phyloP scores from a whole-genome alignment of 2,797 vertebrate species.

The Botia kubotai region DNA sequence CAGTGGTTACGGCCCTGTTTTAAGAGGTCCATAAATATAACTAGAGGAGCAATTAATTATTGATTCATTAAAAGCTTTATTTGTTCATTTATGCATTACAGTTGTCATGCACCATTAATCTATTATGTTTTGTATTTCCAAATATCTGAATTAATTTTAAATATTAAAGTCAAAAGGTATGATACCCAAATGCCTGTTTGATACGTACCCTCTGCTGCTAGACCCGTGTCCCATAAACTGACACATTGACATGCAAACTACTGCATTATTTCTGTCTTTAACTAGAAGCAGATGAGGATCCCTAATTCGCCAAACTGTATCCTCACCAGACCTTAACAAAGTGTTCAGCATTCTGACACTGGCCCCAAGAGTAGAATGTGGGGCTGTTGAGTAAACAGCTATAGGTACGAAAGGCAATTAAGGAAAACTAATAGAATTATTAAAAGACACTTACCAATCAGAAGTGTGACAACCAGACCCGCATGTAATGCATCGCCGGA shows the following conservation, averaged over 20 bases:
- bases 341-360: slow-evolving; percentile 39
- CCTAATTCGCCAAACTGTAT: neutral
- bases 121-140: neutral
- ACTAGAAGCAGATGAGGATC: neutral
- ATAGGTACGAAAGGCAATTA: slow-evolving; percentile 41
- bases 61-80: neutral
- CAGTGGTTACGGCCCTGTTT: neutral
- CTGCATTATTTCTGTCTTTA: neutral
- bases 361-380: slow-evolving; percentile 16
- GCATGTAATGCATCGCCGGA: slow-evolving; percentile 73
- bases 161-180: neutral
- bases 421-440: slow-evolving; percentile 42
- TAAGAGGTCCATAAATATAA: neutral
- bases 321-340: slow-evolving; percentile 35
- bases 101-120: neutral
- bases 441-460: slow-evolving; percentile 75
- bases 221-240: neutral
- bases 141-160: neutral
- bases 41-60: slow-evolving; percentile 9
- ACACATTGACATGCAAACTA: neutral
- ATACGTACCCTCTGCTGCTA: neutral
- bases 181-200: neutral
- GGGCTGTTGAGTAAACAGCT: slow-evolving; percentile 38
- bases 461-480: slow-evolving; percentile 71
- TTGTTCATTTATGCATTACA: neutral